Percentiles rank a stretch among this genome's conserved stretches.
phyloP scores from a whole-genome alignment of 2,888 invertebrate species.

The Hyposoter dolosus region DNA sequence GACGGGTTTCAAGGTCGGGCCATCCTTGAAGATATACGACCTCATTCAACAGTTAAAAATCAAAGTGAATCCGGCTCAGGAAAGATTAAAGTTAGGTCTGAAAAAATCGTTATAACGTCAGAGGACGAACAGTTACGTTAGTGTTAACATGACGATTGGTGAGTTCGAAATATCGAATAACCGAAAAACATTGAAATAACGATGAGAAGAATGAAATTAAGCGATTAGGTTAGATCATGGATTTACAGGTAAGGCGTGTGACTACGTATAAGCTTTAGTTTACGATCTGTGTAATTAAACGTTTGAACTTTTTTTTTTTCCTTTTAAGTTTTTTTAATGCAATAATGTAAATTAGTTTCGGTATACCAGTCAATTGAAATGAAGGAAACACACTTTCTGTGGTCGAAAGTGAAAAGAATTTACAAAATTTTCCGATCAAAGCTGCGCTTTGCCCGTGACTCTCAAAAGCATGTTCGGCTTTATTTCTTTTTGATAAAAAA shows the following conservation, averaged over 20 bases:
- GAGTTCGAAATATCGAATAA: slow-evolving; percentile 29
- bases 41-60: slow-evolving; percentile 96
- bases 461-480: background rate
- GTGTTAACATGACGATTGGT: slow-evolving; percentile 60
- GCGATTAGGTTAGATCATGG: slow-evolving; percentile 76
- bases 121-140: slow-evolving; percentile 51
- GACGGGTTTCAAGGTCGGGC: slow-evolving; percentile 97
- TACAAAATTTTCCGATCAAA: background rate
- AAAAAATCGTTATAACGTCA: slow-evolving; percentile 88
- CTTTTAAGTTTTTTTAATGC: slow-evolving; percentile 31
- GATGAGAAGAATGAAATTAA: background rate
- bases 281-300: slow-evolving; percentile 57
- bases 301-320: slow-evolving; percentile 53
- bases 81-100: slow-evolving; percentile 88
- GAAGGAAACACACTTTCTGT: background rate
- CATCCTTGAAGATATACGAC: slow-evolving; percentile 96
- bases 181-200: background rate
- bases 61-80: slow-evolving; percentile 92
- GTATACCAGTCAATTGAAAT: background rate
- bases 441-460: background rate
- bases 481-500: background rate
- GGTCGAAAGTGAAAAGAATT: slow-evolving; percentile 14
- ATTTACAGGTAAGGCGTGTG: slow-evolving; percentile 81
- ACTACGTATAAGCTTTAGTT: slow-evolving; percentile 70
- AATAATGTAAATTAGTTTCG: slow-evolving; percentile 47